Evolutionary conservation across 1,140 invertebrate genomes (phyloP), one percentile per base, ranked within the genome.

Genomic region (Megalonaias nervosa): DNA sequence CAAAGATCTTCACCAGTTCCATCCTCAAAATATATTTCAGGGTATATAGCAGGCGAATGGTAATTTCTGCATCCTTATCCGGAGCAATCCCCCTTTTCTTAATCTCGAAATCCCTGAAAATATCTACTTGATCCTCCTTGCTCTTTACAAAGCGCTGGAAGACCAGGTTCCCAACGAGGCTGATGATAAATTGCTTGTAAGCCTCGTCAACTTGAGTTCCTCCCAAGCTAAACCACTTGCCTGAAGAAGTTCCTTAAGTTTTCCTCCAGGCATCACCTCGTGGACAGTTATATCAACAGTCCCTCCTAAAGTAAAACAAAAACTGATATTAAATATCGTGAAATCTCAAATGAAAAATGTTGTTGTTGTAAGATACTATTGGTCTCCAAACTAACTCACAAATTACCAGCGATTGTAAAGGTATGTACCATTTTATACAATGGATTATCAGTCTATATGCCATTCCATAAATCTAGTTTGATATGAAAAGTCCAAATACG

Each of bases 271-370:
- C 19, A 31, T 17, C 2, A 67, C 59, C 64, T 75, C 17, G 21
- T 75, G 74, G 11, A 75, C 60, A 13, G 74, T 75, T 15, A 75
- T 69, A 58, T 75, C 74, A 56, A 67, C 61, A 69, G 74, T 75
- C 15, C 74, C 74, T 69, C 74, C 74, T 75, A 31, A 5, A 68
- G 26, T 1, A 31, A 4, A n/a, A 48, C 0, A 48, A 0, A 31
- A 1, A 67, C 5, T 19, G 9, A 23, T 62, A n/a, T n/a, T n/a
- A 5, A 62, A 19, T 62, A n/a, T 62, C 23, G 9, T 6, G 19
- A 23, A 62, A 19, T 6, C 9, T 11, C 4, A n/a, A 62, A 0
- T 12, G 60, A 3, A 13, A 62, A 5, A 11, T 14, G 2, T 31
- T 31, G 26, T 31, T 31, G 2, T 31, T 31, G 2, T 31, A 31